phyloP scores from a whole-genome alignment of 2,888 invertebrate genomes.

The Hypomecis punctinalis region DNA sequence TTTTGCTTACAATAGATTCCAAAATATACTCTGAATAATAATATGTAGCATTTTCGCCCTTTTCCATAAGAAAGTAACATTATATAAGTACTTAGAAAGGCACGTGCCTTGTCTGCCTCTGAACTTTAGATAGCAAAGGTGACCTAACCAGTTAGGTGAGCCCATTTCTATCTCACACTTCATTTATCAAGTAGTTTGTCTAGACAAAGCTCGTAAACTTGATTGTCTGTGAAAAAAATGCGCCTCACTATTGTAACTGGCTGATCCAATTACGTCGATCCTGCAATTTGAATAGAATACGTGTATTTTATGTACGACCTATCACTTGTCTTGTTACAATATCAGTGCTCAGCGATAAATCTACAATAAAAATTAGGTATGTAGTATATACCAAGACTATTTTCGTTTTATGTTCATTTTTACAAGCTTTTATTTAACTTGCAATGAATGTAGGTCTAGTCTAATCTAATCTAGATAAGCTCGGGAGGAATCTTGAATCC shows the following conservation, averaged over 20 bases:
- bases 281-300: conserved; percentile 8
- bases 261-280: conserved; percentile 17
- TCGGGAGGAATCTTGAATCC: no score
- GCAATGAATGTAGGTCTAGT: no score
- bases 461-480: no score
- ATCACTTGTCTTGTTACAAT: not conserved
- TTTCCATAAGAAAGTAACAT: not conserved
- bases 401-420: no score
- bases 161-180: conserved; percentile 21
- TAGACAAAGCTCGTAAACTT: conserved; percentile 32
- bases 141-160: conserved; percentile 22
- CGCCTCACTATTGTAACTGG: conserved; percentile 12
- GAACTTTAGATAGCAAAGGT: conserved; percentile 25
- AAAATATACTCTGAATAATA: no score
- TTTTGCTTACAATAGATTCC: no score
- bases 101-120: not conserved
- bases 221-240: conserved; percentile 31
- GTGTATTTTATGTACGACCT: conserved; percentile 3
- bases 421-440: no score
- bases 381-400: no score
- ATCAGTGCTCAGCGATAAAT: no score
- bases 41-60: no score
- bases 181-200: conserved; percentile 31
- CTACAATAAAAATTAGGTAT: no score
- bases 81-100: not conserved